Base-by-base conservation (phyloP, 2,797 vertebrate genomes). In the Myotis findleyi region DNA sequence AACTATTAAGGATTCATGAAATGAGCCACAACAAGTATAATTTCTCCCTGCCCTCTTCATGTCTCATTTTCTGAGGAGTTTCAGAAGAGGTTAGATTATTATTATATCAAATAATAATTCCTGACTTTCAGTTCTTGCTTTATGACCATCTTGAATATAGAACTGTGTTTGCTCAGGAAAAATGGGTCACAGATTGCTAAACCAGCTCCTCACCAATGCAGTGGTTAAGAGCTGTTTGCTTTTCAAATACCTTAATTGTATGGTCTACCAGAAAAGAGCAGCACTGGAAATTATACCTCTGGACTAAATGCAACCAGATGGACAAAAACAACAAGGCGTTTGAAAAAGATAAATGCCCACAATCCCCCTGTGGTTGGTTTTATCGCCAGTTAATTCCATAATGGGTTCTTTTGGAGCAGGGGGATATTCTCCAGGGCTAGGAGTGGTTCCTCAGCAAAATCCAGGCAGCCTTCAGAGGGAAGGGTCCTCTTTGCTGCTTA, bases 171-270 rank as follows among this genome's bases (percentile, higher is more conserved):
- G 96, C 96, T 97, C 95, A 97, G 98, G 97, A 98, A 98, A 97
- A 98, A 98, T 97, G 97, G 98, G 97, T 98, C 97, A 97, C 97
- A 95, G 0, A 98, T 98, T 97, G 91, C 97, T 98, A 97, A 98
- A 96, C 93, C 96, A 96, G 97, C 96, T 98, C 98, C 96, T 98
- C 85, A 95, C 57, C 36, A 49, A 49, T 98, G 97, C 96, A 80
- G 98, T 97, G 98, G 98, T 98, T 98, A 98, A 96, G 97, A 98
- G 98, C 97, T 98, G 98, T 98, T 98, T 98, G 98, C 97, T 98
- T 98, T 98, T 98, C 97, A 98, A 98, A 98, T 98, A 98, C 98
- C 98, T 98, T 98, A 98, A 98, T 98, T 98, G 98, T 97, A 98
- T 97, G 98, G 98, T 98, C 97, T 98, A 98, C 98, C 98, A 98